Percentiles rank a stretch among this genome's conserved stretches.
Conservation (phyloP, 2,888 invertebrate species). For the Shargacucullia verbasci region DNA sequence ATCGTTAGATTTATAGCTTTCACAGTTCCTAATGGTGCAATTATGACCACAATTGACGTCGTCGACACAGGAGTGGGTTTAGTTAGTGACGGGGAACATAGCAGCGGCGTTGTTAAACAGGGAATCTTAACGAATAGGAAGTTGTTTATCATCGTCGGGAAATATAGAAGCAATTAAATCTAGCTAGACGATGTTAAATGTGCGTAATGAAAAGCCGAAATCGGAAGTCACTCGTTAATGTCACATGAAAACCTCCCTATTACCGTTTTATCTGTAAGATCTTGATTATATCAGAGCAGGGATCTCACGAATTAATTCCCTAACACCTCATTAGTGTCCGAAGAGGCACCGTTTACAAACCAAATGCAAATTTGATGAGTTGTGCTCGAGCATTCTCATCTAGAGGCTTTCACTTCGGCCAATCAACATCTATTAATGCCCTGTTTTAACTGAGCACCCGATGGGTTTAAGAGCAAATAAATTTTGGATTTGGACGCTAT, state of each 20-base stretch:
- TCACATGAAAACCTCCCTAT: constrained; percentile 67
- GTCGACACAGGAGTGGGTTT: constrained; percentile 58
- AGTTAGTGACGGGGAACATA: constrained; percentile 44
- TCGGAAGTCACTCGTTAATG: constrained; percentile 79
- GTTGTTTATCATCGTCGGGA: constrained; percentile 61
- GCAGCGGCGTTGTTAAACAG: constrained; percentile 46
- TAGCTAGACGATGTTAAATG: constrained; percentile 50
- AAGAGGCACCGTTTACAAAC: constrained; percentile 76
- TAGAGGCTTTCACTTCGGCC: constrained; percentile 67
- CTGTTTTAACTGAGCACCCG: constrained; percentile 67
- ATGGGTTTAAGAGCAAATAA: constrained; percentile 75
- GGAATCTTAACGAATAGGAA: constrained; percentile 59
- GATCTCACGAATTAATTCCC: constrained; percentile 83
- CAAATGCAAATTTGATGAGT: constrained; percentile 84
- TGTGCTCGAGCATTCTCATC: constrained; percentile 79
- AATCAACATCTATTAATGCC: constrained; percentile 77
- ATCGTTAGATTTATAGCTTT: constrained; percentile 80
- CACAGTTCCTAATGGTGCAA: constrained; percentile 80
- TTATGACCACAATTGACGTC: constrained; percentile 73
- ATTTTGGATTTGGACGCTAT: constrained; percentile 72
- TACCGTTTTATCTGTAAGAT: constrained; percentile 74
- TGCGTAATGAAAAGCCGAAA: constrained; percentile 64
- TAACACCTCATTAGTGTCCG: constrained; percentile 86
- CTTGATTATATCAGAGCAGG: constrained; percentile 77
- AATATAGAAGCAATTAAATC: constrained; percentile 66